These are phyloP conservation scores for Micrasema minimum DNA, from an alignment of 1,140 invertebrate genomes.

Conservation along the genomic window DNA sequence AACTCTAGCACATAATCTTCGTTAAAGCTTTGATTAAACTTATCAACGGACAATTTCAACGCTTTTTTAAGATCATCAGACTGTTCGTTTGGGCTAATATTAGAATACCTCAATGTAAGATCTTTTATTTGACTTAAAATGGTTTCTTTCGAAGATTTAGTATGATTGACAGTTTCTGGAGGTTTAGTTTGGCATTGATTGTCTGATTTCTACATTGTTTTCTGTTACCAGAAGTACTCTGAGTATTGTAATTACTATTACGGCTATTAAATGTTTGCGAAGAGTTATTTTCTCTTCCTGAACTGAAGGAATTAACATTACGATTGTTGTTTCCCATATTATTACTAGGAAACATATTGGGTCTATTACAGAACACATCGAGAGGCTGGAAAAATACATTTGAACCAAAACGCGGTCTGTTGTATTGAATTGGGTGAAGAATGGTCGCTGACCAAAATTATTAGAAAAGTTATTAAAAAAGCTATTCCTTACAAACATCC, in stretches of 20 bases:
- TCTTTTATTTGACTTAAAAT: conserved; percentile 24
- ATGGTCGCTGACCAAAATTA: conserved; percentile 25
- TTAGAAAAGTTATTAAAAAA: conserved; percentile 32
- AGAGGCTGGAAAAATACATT: conserved; percentile 23
- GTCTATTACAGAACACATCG: conserved; percentile 14
- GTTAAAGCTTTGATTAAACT: conserved; percentile 41
- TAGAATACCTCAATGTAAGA: conserved; percentile 20
- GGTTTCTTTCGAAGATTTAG: conserved; percentile 1
- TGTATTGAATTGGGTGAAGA: conserved; percentile 23
- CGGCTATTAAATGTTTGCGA: conserved; percentile 13
- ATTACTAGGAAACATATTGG: conserved; percentile 2
- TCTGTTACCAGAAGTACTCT: not conserved
- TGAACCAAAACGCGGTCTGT: conserved; percentile 6
- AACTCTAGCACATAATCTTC: conserved; percentile 39
- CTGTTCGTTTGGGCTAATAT: conserved; percentile 17
- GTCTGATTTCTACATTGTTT: conserved; percentile 17
- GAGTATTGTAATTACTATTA: conserved; percentile 13
- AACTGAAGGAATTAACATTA: not conserved
- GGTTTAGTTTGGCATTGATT: conserved; percentile 3
- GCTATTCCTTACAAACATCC: conserved; percentile 27
- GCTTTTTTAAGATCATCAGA: conserved; percentile 34
- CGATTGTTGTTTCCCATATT: not conserved
- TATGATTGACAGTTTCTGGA: not conserved
- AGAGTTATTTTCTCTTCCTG: conserved; percentile 17
- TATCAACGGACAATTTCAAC: conserved; percentile 22